Percentiles rank a stretch among this genome's conserved stretches.
Conservation (phyloP, 2,113 vertebrate species). For the Nannobrachium achirus region DNA sequence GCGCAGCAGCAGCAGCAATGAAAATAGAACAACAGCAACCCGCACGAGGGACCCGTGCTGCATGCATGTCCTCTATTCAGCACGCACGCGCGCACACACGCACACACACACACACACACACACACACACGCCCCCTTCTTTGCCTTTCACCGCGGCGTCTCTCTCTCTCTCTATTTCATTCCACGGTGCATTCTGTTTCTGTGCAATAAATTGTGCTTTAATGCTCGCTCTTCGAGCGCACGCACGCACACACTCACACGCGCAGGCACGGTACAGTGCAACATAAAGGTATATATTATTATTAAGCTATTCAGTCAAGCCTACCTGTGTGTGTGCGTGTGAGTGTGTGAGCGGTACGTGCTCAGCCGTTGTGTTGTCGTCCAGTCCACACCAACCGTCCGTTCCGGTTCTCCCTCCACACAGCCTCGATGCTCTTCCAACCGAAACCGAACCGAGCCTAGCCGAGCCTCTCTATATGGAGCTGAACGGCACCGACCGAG, state of each 20-base stretch:
- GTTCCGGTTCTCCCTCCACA: slow-evolving; percentile 33
- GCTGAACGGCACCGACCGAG: slow-evolving; percentile 64
- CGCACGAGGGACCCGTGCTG: neutral
- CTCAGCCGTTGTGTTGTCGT: slow-evolving; percentile 61
- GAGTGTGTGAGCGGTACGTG: no score
- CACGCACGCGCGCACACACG: neutral
- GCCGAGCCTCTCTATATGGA: slow-evolving; percentile 55
- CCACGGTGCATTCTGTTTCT: no score
- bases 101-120: slow-evolving; percentile 11
- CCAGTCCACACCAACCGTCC: no score
- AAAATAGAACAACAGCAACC: neutral
- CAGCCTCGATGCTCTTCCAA: slow-evolving; percentile 50
- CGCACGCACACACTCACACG: slow-evolving; percentile 1
- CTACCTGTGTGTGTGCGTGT: slow-evolving; percentile 69
- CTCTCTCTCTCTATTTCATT: no score
- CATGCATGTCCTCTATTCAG: neutral
- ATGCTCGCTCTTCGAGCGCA: neutral
- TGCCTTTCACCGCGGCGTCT: no score
- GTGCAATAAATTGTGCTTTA: no score
- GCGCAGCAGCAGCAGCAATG: no score
- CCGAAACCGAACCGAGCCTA: slow-evolving; percentile 64
- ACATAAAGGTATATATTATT: neutral
- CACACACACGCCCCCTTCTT: neutral
- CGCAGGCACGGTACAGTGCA: neutral
- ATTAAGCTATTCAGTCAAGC: no score